phyloP scores from a whole-genome alignment of 2,113 vertebrate species.

The Cebus imitator region DNA sequence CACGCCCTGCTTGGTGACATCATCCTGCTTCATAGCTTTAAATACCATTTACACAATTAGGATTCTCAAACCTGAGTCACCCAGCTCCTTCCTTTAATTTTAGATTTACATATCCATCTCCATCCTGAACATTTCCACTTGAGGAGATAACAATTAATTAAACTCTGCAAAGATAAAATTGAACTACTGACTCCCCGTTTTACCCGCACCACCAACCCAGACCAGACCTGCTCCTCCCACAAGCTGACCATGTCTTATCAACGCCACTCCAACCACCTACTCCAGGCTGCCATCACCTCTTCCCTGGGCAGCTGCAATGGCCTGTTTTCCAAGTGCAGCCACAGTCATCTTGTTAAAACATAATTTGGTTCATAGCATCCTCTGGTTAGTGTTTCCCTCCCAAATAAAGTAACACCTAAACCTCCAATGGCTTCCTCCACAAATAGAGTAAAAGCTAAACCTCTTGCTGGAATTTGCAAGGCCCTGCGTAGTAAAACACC shows the following conservation, averaged over 20 bases:
- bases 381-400: neutral
- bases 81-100: neutral
- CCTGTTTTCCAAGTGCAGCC: rapidly evolving
- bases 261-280: neutral
- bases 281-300: neutral
- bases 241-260: rapidly evolving
- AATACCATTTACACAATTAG: neutral
- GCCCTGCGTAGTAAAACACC: rapidly evolving
- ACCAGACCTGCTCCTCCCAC: neutral
- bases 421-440: neutral
- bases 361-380: neutral
- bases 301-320: neutral
- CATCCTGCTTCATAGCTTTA: neutral
- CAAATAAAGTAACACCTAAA: neutral
- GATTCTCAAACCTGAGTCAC: neutral
- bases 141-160: neutral
- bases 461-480: neutral
- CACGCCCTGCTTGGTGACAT: neutral
- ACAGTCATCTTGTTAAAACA: neutral
- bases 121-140: neutral
- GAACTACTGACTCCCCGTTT: neutral
- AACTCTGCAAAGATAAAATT: neutral
- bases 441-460: neutral
- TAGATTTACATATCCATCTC: neutral
- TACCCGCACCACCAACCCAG: neutral